Evolutionary conservation across 2,888 invertebrate species (phyloP).

Genomic region (Macroteleia sp.): DNA sequence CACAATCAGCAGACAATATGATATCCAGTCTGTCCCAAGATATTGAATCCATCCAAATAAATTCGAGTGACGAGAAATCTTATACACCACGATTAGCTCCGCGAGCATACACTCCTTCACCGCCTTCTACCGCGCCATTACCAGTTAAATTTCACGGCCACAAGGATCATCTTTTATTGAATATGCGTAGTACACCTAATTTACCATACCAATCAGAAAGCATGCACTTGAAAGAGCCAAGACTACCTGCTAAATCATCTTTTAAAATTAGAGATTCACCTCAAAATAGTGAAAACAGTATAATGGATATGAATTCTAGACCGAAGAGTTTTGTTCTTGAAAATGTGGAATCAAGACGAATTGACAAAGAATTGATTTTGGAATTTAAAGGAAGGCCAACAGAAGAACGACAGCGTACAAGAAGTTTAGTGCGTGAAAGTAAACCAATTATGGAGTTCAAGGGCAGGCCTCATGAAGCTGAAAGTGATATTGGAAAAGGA

Average conservation of each 20-base stretch:
- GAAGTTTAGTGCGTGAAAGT: constrained; percentile 80
- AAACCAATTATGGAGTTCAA: constrained; percentile 90
- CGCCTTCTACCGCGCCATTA: constrained; percentile 93
- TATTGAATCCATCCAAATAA: constrained; percentile 81
- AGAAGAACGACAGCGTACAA: constrained; percentile 76
- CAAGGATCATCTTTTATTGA: constrained; percentile 87
- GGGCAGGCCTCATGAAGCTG: constrained; percentile 86
- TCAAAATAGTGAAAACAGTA: constrained; percentile 87
- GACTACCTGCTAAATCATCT: constrained; percentile 90
- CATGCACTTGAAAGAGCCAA: constrained; percentile 89
- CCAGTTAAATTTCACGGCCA: constrained; percentile 89
- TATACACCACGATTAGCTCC: constrained; percentile 85
- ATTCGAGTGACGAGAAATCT: constrained; percentile 79
- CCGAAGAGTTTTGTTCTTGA: constrained; percentile 83
- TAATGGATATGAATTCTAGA: constrained; percentile 86
- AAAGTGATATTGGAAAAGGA: constrained; percentile 72
- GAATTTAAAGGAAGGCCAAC: constrained; percentile 90
- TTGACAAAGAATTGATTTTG: constrained; percentile 86
- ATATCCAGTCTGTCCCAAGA: constrained; percentile 79
- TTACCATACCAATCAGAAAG: constrained; percentile 88
- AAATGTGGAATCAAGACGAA: constrained; percentile 85
- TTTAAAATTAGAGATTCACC: constrained; percentile 87
- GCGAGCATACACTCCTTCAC: constrained; percentile 91
- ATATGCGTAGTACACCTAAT: constrained; percentile 92
- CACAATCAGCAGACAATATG: constrained; percentile 76